phyloP scores from a whole-genome alignment of 92 coral and sea anemone species.

The Porites lobata region DNA sequence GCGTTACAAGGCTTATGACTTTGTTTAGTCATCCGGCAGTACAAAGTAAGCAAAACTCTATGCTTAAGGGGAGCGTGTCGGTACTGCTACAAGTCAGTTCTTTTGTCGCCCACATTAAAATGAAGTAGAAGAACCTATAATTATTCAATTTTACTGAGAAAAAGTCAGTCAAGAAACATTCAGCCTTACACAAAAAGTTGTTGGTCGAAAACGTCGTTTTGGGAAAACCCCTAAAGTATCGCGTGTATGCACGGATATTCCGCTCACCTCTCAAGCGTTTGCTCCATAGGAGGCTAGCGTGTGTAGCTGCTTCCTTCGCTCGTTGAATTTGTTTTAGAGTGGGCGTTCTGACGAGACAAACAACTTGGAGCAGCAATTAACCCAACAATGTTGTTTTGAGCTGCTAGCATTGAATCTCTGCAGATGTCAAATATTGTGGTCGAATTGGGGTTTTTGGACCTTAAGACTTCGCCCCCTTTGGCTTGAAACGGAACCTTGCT shows the following conservation, averaged over 20 bases:
- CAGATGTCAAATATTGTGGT: slow-evolving; percentile 34
- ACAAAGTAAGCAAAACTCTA: slow-evolving; percentile 17
- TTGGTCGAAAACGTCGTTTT: slow-evolving; percentile 28
- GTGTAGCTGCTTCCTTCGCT: neutral
- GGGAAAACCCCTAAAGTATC: slow-evolving; percentile 56
- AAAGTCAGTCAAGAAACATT: slow-evolving; percentile 28
- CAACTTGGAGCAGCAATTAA: slow-evolving; percentile 40
- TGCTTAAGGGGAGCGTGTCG: slow-evolving; percentile 12
- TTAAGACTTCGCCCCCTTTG: neutral
- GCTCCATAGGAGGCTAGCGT: slow-evolving; percentile 41
- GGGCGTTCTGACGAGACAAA: slow-evolving; percentile 78
- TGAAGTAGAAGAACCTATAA: slow-evolving; percentile 63
- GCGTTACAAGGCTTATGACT: neutral
- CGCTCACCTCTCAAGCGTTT: slow-evolving; percentile 8
- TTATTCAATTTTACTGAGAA: slow-evolving; percentile 71
- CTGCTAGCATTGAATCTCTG: slow-evolving; percentile 32
- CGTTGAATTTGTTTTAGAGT: slow-evolving; percentile 84
- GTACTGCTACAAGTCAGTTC: slow-evolving; percentile 31
- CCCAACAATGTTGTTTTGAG: slow-evolving; percentile 18
- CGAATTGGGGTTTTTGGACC: slow-evolving; percentile 1
- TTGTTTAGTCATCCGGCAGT: neutral
- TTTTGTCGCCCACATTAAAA: slow-evolving; percentile 75
- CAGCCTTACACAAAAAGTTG: slow-evolving; percentile 3
- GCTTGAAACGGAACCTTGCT: slow-evolving; percentile 23
- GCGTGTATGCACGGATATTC: slow-evolving; percentile 50